A percentile compares a stretch with the other conserved stretches of the same genome.
These are phyloP conservation scores for Pogonophryne albipinna DNA, from an alignment of 2,797 vertebrate genomes.

Conservation along the genomic window DNA sequence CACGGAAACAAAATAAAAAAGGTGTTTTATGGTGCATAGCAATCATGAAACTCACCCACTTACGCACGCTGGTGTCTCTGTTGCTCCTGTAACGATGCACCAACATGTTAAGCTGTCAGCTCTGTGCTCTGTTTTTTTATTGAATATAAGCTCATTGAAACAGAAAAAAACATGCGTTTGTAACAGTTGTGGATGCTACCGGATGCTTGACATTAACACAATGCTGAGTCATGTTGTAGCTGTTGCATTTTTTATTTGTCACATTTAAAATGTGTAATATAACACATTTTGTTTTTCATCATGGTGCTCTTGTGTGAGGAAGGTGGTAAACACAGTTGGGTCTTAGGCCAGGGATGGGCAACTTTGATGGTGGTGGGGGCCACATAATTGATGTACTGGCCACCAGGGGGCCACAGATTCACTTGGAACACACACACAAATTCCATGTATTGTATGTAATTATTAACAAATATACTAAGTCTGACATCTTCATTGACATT, in stretches of 20 bases:
- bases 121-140: slow-evolving; percentile 1
- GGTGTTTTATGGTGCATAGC: slow-evolving; percentile 28
- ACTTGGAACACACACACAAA: too few relatives aligned
- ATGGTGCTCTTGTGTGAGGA: slow-evolving; percentile 15
- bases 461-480: too few relatives aligned
- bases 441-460: too few relatives aligned
- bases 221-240: slow-evolving; percentile 64
- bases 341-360: too few relatives aligned
- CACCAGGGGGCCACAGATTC: too few relatives aligned
- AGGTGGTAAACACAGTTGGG: slow-evolving; percentile 19
- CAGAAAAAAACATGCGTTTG: slow-evolving; percentile 25
- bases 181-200: slow-evolving; percentile 35
- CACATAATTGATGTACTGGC: too few relatives aligned
- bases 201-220: slow-evolving; percentile 42
- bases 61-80: slow-evolving; percentile 17
- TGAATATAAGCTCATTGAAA: background rate
- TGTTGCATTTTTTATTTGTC: slow-evolving; percentile 24
- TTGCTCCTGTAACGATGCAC: slow-evolving; percentile 23
- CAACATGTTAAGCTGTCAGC: slow-evolving; percentile 8
- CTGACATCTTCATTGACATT: too few relatives aligned
- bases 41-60: slow-evolving; percentile 34
- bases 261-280: slow-evolving; percentile 32
- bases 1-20: slow-evolving; percentile 40
- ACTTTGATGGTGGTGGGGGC: too few relatives aligned
- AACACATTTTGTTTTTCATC: slow-evolving; percentile 38